A percentile compares a stretch with the other conserved stretches of the same genome.
Evolutionary conservation across 2,888 invertebrate species (phyloP).

Genomic region (Corbicula japonica): DNA sequence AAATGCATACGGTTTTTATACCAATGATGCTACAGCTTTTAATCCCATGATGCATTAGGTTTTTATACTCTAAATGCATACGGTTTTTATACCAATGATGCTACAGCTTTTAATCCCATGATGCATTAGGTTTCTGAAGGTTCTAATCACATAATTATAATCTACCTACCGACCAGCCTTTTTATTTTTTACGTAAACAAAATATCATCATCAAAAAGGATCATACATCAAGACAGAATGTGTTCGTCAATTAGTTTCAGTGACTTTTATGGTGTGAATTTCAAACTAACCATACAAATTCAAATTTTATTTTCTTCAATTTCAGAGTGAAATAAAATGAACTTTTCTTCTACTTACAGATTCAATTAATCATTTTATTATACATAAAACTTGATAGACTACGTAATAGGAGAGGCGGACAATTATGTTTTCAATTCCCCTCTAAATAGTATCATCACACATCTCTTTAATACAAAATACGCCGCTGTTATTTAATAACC

Average conservation of each 20-base stretch:
- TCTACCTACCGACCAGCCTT: no score
- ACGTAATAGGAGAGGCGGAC: slow-evolving; percentile 10
- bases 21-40: no score
- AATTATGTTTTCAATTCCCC: slow-evolving; percentile 28
- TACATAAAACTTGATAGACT: slow-evolving; percentile 5
- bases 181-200: no score
- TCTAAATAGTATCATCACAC: slow-evolving; percentile 14
- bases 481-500: slow-evolving; percentile 44
- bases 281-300: slow-evolving; percentile 19
- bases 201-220: no score
- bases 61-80: no score
- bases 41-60: no score
- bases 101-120: no score
- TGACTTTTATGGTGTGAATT: slow-evolving; percentile 18
- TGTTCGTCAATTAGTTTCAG: slow-evolving; percentile 21
- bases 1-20: no score
- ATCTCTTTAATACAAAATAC: slow-evolving; percentile 36
- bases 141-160: no score
- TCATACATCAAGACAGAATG: no score
- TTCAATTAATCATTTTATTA: slow-evolving; percentile 46
- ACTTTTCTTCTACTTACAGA: slow-evolving; percentile 16
- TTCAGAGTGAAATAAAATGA: slow-evolving; percentile 38
- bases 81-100: no score
- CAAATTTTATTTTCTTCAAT: slow-evolving; percentile 38
- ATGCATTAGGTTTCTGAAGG: no score